Conservation (phyloP, 2,888 invertebrate species). For the Oxycera nigricornis region DNA sequence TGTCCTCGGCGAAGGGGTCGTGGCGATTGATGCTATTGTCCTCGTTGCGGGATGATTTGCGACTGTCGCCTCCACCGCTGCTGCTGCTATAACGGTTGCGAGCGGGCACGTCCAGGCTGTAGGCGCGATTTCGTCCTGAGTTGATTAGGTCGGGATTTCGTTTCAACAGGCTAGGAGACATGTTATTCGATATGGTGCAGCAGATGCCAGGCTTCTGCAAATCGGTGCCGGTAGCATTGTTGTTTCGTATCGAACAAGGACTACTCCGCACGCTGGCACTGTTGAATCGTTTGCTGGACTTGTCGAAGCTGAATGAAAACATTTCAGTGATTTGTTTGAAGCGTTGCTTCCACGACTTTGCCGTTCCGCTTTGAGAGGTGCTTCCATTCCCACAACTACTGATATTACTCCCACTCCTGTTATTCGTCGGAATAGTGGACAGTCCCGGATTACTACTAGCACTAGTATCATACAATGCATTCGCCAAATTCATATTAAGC, state of each 20-base stretch:
- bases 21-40: constrained; percentile 52
- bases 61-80: constrained; percentile 58
- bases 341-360: constrained; percentile 58
- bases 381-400: constrained; percentile 43
- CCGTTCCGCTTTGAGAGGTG: constrained; percentile 46
- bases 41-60: constrained; percentile 58
- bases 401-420: constrained; percentile 14
- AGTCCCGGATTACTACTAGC: constrained; percentile 24
- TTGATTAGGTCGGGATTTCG: constrained; percentile 51
- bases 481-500: constrained; percentile 49
- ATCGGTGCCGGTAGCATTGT: constrained; percentile 51
- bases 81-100: constrained; percentile 57
- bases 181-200: constrained; percentile 59
- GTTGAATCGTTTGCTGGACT: constrained; percentile 56
- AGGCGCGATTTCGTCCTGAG: constrained; percentile 57
- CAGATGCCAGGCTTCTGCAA: constrained; percentile 50
- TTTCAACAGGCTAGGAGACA: constrained; percentile 52
- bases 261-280: constrained; percentile 55
- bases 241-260: constrained; percentile 56
- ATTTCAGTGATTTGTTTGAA: constrained; percentile 61
- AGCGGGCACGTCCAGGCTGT: constrained; percentile 60
- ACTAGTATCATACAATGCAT: constrained; percentile 23
- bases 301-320: constrained; percentile 61
- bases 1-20: constrained; percentile 52
- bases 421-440: background rate